Percentiles rank a stretch among this genome's conserved stretches.
phyloP scores from a whole-genome alignment of 2,888 invertebrate genomes.

The Eupeodes latifasciatus region DNA sequence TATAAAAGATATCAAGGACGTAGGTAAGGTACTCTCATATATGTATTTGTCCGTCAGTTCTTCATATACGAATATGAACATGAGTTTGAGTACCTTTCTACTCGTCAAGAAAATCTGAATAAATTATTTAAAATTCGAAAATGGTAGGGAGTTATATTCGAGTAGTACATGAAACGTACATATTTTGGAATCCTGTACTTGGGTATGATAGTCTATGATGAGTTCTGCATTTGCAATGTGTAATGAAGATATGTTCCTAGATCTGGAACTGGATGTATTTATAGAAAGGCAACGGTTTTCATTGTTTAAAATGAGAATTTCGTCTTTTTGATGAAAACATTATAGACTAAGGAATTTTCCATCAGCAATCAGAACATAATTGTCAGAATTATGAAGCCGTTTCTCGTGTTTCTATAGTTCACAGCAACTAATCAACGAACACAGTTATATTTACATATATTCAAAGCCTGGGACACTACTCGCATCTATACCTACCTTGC shows the following conservation, averaged over 20 bases:
- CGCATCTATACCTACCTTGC: too few species aligned
- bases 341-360: conserved; percentile 36
- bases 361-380: conserved; percentile 28
- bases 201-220: not conserved
- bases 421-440: not conserved
- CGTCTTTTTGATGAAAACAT: not conserved
- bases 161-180: not conserved
- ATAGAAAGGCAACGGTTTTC: not conserved
- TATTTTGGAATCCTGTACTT: conserved; percentile 3
- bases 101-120: conserved; percentile 44
- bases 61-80: not conserved
- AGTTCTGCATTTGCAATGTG: not conserved
- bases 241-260: not conserved
- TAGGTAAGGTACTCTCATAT: too few species aligned
- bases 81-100: not conserved
- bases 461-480: not conserved
- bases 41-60: not conserved
- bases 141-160: not conserved
- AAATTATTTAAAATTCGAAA: conserved; percentile 55
- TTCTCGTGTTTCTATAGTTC: not conserved
- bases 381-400: not conserved
- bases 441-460: conserved; percentile 6
- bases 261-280: not conserved
- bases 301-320: not conserved
- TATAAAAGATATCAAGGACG: too few species aligned